Evolutionary conservation across 2,797 vertebrate genomes (phyloP).

Genomic region (Octomys mimax): DNA sequence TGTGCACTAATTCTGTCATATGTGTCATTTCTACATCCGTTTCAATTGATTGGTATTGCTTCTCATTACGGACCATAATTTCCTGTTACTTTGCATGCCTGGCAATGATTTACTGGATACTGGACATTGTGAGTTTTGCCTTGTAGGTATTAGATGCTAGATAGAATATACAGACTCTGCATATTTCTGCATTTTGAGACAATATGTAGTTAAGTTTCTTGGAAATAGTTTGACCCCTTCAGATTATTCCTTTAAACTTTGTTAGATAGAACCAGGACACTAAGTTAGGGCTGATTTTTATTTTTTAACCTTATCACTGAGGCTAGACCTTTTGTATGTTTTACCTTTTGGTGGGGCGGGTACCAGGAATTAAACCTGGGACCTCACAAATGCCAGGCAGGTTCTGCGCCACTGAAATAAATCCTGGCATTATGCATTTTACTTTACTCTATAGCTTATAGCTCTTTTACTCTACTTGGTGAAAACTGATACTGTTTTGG

Average conservation of each 20-base stretch:
- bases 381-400: too few species aligned
- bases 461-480: background rate
- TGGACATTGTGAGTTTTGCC: background rate
- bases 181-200: background rate
- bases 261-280: background rate
- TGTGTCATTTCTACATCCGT: background rate
- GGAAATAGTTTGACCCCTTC: background rate
- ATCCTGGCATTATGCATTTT: background rate
- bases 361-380: too few species aligned
- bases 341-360: background rate
- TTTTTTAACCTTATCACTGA: background rate
- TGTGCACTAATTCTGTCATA: background rate
- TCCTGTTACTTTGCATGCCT: background rate
- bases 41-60: background rate
- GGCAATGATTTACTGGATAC: background rate
- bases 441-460: background rate
- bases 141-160: background rate
- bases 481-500: background rate
- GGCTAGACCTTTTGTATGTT: background rate
- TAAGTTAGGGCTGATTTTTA: background rate
- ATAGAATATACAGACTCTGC: too few species aligned
- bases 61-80: background rate
- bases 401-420: too few species aligned
- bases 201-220: background rate
- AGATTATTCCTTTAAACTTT: conserved; percentile 4